Conservation (phyloP, 2,113 vertebrate species). For the Gila orcuttii region DNA sequence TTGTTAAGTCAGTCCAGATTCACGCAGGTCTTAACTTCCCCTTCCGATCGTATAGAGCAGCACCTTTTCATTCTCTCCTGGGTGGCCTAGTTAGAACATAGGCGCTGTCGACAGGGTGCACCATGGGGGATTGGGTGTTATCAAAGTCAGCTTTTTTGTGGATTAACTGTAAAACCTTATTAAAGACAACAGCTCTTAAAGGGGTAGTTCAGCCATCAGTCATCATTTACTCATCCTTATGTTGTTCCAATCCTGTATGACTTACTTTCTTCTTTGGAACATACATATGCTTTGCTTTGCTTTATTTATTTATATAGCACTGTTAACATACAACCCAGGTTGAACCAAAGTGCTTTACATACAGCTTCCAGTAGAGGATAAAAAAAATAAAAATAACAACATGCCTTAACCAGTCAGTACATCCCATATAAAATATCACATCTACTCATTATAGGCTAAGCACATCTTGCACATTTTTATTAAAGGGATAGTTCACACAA, state of each 20-base stretch:
- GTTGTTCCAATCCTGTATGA: neutral
- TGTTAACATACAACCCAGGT: too few species aligned
- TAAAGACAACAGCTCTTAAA: conserved; percentile 42
- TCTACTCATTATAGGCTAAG: too few species aligned
- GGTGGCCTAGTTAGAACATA: conserved; percentile 41
- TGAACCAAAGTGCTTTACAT: too few species aligned
- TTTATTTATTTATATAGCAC: too few species aligned
- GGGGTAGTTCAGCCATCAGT: neutral
- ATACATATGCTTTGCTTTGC: too few species aligned
- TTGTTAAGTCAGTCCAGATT: conserved; percentile 34
- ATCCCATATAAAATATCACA: too few species aligned
- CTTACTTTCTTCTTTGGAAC: neutral
- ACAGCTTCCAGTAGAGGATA: too few species aligned
- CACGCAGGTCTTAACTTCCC: conserved; percentile 16
- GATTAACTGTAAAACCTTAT: conserved; percentile 27
- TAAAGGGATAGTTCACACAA: too few species aligned
- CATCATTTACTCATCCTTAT: neutral
- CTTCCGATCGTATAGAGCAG: conserved; percentile 36
- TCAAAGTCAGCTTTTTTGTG: conserved; percentile 61
- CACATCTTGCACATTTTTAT: too few species aligned
- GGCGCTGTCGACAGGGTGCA: conserved; percentile 12
- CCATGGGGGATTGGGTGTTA: conserved; percentile 16
- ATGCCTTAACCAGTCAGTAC: too few species aligned
- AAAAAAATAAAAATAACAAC: too few species aligned
- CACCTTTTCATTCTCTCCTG: conserved; percentile 40